Evolutionary conservation across 2,797 vertebrate genomes (phyloP).

Genomic region (Lacerta agilis): DNA sequence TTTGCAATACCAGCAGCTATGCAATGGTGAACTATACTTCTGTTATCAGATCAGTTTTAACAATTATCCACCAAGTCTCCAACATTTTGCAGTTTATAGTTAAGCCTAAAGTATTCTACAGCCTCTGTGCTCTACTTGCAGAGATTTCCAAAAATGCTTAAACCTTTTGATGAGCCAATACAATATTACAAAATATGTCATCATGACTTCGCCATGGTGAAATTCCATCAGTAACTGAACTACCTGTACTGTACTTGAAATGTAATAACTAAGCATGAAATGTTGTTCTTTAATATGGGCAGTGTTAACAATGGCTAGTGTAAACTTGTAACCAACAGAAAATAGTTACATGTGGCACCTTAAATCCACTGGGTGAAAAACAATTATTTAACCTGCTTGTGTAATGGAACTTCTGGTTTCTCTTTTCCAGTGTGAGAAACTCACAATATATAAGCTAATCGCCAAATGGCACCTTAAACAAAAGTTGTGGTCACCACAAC

Average conservation of each 20-base stretch:
- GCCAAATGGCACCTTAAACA: no score
- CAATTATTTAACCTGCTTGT: no score
- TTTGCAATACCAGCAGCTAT: slow-evolving; percentile 4
- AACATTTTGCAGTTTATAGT: neutral
- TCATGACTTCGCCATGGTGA: neutral
- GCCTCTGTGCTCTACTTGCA: neutral
- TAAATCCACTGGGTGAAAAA: no score
- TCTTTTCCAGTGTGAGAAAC: no score
- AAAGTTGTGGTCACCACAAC: no score
- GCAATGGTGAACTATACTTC: slow-evolving; percentile 24
- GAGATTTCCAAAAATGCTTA: neutral
- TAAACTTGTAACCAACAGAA: neutral
- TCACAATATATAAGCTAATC: no score
- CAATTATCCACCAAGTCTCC: neutral
- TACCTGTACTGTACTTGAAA: neutral
- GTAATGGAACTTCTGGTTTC: no score
- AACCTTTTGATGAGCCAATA: neutral
- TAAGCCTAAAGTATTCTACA: neutral
- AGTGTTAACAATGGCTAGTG: neutral
- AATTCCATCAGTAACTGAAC: neutral
- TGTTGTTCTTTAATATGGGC: neutral
- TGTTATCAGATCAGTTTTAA: neutral
- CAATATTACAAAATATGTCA: neutral
- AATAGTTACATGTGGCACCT: neutral
- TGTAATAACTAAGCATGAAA: neutral